Evolutionary conservation across 2,888 invertebrate species (phyloP).

Genomic region (Tubiluchus corallicola): DNA sequence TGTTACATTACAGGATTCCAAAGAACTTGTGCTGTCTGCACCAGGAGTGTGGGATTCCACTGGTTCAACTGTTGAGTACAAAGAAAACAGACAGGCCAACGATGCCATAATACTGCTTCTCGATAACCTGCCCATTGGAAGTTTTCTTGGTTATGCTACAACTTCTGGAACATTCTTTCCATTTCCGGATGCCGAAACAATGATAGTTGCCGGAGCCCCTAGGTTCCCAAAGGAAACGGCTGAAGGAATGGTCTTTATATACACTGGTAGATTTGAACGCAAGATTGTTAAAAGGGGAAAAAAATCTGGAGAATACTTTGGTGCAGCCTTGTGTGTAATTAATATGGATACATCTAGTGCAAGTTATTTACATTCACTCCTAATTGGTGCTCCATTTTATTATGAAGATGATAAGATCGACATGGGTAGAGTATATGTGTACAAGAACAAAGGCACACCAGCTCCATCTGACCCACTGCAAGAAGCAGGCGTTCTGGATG

Average conservation of each 20-base stretch:
- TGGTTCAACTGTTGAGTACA: background rate
- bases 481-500: background rate
- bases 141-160: background rate
- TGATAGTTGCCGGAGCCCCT: background rate
- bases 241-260: background rate
- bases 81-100: too few species aligned
- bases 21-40: background rate
- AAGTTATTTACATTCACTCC: too few species aligned
- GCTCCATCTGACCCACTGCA: background rate
- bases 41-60: background rate
- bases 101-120: background rate
- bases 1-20: too few species aligned
- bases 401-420: background rate
- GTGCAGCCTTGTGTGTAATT: background rate
- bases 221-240: background rate
- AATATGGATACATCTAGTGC: background rate
- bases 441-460: background rate
- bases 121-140: background rate
- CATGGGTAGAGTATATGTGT: background rate
- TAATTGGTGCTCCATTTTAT: background rate
- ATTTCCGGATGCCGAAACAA: background rate
- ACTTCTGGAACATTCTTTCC: background rate
- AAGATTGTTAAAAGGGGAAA: background rate
- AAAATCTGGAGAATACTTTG: background rate
- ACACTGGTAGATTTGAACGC: background rate